A percentile compares a stretch with the other conserved stretches of the same genome.
Conservation (phyloP, 2,797 vertebrate genomes). For the Gadopsis marmoratus region DNA sequence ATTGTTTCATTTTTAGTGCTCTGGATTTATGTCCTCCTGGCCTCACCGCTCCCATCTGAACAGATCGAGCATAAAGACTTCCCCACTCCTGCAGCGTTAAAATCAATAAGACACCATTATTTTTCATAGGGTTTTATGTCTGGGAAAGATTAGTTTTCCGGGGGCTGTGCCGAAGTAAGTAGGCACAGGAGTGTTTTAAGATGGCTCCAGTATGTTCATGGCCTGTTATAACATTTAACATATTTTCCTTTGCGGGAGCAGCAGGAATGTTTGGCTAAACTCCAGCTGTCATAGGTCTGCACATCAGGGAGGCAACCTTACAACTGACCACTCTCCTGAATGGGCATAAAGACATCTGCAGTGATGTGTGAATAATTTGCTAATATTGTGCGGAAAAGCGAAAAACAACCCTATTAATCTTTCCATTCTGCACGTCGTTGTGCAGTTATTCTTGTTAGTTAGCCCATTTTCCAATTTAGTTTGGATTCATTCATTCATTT, state of each 20-base stretch:
- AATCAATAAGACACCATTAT: constrained; percentile 71
- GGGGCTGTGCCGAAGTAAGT: constrained; percentile 51
- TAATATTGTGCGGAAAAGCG: constrained; percentile 43
- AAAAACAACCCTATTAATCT: constrained; percentile 48
- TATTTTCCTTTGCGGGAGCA: constrained; percentile 49
- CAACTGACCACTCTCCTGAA: constrained; percentile 48
- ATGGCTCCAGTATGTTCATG: constrained; percentile 46
- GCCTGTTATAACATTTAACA: constrained; percentile 56
- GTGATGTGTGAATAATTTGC: constrained; percentile 55
- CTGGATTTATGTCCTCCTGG: constrained; percentile 44
- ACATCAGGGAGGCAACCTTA: constrained; percentile 42
- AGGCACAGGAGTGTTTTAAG: constrained; percentile 59
- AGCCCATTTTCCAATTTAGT: constrained; percentile 18
- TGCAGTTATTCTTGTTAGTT: constrained; percentile 14
- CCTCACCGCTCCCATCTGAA: constrained; percentile 51
- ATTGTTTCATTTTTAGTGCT: constrained; percentile 56
- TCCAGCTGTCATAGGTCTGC: constrained; percentile 48
- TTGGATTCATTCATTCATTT: constrained; percentile 33
- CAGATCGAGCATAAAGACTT: constrained; percentile 50
- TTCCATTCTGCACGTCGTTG: constrained; percentile 15
- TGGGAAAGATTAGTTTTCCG: constrained; percentile 66
- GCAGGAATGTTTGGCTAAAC: constrained; percentile 45
- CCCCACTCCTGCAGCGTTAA: constrained; percentile 41
- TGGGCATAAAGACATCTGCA: constrained; percentile 41
- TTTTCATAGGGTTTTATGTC: constrained; percentile 60